phyloP scores from a whole-genome alignment of 1,140 invertebrate genomes.

The Ericerus pela region DNA sequence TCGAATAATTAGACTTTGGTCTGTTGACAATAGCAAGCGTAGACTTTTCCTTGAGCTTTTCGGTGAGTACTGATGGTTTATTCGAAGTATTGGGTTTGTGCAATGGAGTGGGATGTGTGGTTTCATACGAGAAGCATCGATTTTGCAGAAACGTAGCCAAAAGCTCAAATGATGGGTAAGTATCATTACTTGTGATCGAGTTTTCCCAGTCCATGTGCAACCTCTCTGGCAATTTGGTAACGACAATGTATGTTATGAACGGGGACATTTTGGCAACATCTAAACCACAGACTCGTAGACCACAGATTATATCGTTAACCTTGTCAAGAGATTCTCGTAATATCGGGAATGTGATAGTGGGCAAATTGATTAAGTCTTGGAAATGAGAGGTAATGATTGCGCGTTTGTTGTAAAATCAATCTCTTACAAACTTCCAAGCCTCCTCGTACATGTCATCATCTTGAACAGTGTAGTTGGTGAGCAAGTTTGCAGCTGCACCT shows the following conservation, averaged over 20 bases:
- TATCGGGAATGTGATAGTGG: not conserved
- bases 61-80: too few species aligned
- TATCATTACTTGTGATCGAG: not conserved
- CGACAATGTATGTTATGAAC: not conserved
- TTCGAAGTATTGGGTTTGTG: too few species aligned
- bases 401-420: not conserved
- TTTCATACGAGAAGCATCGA: not conserved
- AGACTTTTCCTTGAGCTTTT: too few species aligned
- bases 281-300: not conserved
- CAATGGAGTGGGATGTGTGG: not conserved
- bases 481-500: not conserved
- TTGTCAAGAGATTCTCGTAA: not conserved
- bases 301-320: not conserved
- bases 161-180: not conserved
- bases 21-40: too few species aligned
- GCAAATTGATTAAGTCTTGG: not conserved
- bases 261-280: not conserved
- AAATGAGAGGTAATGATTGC: not conserved
- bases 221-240: not conserved
- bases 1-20: too few species aligned
- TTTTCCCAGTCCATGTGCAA: not conserved
- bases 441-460: not conserved
- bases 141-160: not conserved
- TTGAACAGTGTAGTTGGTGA: not conserved
- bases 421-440: not conserved